Percentiles rank a stretch among this genome's conserved stretches.
phyloP scores from a whole-genome alignment of 2,888 invertebrate species.

The Morpho helenor region DNA sequence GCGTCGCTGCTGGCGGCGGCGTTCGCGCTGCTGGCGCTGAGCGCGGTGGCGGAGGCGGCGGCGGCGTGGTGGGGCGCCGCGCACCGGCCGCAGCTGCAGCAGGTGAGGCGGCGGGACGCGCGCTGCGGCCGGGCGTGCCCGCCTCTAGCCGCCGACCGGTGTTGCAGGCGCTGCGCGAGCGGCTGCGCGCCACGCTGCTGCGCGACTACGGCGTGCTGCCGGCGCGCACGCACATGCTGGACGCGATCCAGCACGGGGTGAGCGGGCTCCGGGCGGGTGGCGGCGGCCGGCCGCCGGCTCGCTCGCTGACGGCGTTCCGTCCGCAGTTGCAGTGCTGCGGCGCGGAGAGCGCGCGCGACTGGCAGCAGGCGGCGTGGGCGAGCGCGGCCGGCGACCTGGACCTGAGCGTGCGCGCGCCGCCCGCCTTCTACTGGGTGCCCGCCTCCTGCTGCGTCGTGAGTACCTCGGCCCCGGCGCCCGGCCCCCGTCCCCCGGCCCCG shows the following conservation, averaged over 20 bases:
- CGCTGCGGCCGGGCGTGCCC: not conserved
- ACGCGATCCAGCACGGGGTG: conserved; percentile 60
- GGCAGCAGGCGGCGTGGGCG: conserved; percentile 77
- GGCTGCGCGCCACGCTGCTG: conserved; percentile 43
- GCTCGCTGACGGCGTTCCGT: conserved; percentile 21
- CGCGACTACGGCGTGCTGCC: conserved; percentile 54
- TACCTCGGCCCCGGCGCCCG: conserved; percentile 32
- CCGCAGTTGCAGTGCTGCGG: conserved; percentile 93
- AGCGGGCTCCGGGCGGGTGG: conserved; percentile 36
- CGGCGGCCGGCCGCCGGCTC: conserved; percentile 4
- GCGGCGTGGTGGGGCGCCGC: conserved; percentile 66
- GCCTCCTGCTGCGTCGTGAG: conserved; percentile 48
- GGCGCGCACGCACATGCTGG: conserved; percentile 53
- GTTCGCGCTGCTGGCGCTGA: conserved; percentile 57
- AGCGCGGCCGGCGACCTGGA: conserved; percentile 38
- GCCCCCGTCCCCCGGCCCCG: conserved; percentile 55
- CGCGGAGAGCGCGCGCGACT: conserved; percentile 95
- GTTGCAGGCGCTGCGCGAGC: conserved; percentile 36
- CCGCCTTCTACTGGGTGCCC: conserved; percentile 56
- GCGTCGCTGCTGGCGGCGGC: conserved; percentile 56
- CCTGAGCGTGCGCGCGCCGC: conserved; percentile 55
- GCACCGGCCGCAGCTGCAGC: conserved; percentile 49
- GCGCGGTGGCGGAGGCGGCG: conserved; percentile 60
- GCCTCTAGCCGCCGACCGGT: not conserved
- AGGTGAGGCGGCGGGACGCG: conserved; percentile 2